A percentile compares a stretch with the other conserved stretches of the same genome.
These are phyloP conservation scores for Megalurothrips usitatus DNA, from an alignment of 2,888 invertebrate species.

Conservation along the genomic window DNA sequence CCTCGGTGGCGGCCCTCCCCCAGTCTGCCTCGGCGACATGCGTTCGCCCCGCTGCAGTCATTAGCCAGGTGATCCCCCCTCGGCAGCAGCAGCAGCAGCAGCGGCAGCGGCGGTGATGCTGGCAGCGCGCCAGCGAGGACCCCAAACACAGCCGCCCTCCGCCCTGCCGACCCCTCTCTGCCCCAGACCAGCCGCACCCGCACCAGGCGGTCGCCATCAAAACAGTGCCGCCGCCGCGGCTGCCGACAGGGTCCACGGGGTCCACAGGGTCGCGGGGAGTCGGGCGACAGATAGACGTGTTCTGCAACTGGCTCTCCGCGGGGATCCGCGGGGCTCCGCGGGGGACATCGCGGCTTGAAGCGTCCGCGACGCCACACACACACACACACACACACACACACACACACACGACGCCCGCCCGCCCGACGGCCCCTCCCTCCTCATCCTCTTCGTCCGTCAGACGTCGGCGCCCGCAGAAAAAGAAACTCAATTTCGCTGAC, in stretches of 20 bases:
- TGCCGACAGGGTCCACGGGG: background rate
- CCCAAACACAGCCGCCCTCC: background rate
- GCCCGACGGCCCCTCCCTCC: too few species aligned
- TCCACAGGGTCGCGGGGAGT: background rate
- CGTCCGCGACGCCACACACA: too few species aligned
- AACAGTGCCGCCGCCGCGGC: background rate
- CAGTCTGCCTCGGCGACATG: background rate
- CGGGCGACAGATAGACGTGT: background rate
- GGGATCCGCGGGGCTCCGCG: too few species aligned
- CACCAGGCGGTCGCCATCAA: background rate
- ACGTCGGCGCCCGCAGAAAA: too few species aligned
- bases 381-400: too few species aligned
- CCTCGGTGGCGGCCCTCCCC: too few species aligned
- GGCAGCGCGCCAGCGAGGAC: background rate
- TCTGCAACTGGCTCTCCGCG: too few species aligned
- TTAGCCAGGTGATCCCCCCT: conserved; percentile 3
- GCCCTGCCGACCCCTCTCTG: background rate
- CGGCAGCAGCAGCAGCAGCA: background rate
- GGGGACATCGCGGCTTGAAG: too few species aligned
- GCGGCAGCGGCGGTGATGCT: too few species aligned
- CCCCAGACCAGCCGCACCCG: background rate
- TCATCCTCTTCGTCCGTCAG: too few species aligned
- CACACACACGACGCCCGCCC: too few species aligned
- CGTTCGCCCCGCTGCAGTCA: background rate
- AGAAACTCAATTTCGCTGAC: too few species aligned